Conservation (phyloP, 2,888 invertebrate genomes). For the Dicyrtoma fusca region DNA sequence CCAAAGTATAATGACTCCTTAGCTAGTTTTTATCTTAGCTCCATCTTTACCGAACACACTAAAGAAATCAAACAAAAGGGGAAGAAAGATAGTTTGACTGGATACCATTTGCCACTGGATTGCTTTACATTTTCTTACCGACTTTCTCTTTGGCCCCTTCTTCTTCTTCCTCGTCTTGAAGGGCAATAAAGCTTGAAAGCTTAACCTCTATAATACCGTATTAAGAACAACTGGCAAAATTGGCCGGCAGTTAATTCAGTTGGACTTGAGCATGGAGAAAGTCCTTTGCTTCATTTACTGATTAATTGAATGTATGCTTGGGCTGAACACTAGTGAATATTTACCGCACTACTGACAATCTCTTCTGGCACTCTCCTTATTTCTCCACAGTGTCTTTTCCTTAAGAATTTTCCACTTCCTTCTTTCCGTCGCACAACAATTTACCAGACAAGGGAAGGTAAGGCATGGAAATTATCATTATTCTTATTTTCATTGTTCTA, state of each 20-base stretch:
- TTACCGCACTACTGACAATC: no score
- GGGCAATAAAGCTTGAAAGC: slow-evolving; percentile 26
- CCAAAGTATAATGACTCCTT: slow-evolving; percentile 26
- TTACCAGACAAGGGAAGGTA: no score
- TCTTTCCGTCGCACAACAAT: no score
- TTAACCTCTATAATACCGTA: slow-evolving; percentile 7
- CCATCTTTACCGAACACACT: slow-evolving; percentile 16
- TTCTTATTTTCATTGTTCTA: no score
- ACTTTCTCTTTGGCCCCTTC: background rate
- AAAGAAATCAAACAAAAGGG: slow-evolving; percentile 22
- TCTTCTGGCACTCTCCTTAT: no score
- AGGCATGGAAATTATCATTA: no score
- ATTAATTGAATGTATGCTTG: no score
- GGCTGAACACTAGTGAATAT: no score
- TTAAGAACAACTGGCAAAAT: slow-evolving; percentile 18
- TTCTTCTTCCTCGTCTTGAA: background rate
- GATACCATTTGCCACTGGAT: background rate
- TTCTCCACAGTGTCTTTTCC: no score
- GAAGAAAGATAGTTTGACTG: background rate
- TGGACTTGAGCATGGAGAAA: background rate
- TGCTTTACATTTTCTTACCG: background rate
- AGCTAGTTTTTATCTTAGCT: slow-evolving; percentile 23
- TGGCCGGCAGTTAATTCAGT: slow-evolving; percentile 22
- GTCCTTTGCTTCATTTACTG: slow-evolving; percentile 2
- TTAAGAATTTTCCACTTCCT: no score